phyloP scores from a whole-genome alignment of 1,140 invertebrate genomes.

The Dreissena polymorpha region DNA sequence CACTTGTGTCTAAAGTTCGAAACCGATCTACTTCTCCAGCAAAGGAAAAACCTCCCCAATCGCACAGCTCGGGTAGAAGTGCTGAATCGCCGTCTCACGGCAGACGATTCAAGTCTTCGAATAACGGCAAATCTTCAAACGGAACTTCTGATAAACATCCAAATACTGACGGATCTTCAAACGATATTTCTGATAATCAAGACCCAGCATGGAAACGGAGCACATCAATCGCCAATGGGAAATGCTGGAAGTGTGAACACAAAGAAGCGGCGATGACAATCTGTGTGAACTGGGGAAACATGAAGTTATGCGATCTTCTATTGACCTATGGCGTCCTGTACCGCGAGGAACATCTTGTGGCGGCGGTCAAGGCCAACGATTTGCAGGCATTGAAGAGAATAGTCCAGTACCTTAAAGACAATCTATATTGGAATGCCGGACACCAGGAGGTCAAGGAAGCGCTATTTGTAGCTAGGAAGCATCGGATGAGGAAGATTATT shows the following conservation, averaged over 20 bases:
- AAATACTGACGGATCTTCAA: not conserved
- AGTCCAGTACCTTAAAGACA: constrained; percentile 15
- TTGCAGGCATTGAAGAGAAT: constrained; percentile 15
- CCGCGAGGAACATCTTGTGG: constrained; percentile 32
- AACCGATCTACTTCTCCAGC: not conserved
- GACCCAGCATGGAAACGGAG: not conserved
- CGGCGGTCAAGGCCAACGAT: constrained; percentile 44
- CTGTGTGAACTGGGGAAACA: constrained; percentile 45
- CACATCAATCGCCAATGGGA: constrained; percentile 14
- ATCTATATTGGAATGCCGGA: not conserved
- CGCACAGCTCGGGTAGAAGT: not conserved
- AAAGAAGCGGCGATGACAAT: constrained; percentile 34
- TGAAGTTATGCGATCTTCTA: constrained; percentile 28
- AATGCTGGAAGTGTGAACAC: constrained; percentile 43
- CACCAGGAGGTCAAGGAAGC: constrained; percentile 8
- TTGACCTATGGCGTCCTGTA: constrained; percentile 24
- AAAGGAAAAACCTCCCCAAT: not conserved
- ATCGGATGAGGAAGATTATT: not conserved
- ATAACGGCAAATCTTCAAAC: not conserved
- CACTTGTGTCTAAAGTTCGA: not conserved
- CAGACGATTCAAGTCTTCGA: not conserved
- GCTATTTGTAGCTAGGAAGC: constrained; percentile 11
- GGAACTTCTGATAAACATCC: not conserved
- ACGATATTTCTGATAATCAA: not conserved
- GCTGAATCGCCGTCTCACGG: not conserved